These are phyloP conservation scores for Alouatta palliata DNA, from an alignment of 2,113 vertebrate species.

Conservation along the genomic window DNA sequence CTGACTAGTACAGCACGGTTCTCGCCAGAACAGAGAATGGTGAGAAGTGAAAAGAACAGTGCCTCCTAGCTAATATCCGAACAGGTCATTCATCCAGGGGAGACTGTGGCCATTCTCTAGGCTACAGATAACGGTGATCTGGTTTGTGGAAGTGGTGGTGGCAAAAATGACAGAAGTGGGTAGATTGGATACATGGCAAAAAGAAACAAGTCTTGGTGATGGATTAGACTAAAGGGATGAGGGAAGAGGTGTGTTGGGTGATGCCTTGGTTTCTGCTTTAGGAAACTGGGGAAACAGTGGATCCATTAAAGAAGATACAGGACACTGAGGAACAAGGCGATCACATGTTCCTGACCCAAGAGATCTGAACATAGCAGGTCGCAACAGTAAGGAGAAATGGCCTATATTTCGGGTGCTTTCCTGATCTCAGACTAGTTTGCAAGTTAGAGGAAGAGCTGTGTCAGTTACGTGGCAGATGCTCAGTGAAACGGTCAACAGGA, in stretches of 20 bases:
- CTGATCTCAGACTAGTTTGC: background rate
- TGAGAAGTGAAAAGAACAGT: background rate
- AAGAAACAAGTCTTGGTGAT: background rate
- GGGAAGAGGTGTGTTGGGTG: too few species aligned
- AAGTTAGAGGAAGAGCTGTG: background rate
- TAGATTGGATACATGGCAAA: fast-evolving
- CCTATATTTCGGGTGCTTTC: background rate
- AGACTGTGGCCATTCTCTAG: background rate
- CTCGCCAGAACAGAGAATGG: background rate
- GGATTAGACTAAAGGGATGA: background rate
- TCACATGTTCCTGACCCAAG: background rate
- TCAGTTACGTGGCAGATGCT: background rate
- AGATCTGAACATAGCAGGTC: background rate
- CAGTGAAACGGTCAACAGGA: background rate
- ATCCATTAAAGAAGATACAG: background rate
- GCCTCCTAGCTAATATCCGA: background rate
- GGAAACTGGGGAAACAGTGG: background rate
- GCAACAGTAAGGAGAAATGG: background rate
- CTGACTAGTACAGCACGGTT: background rate
- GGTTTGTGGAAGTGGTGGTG: background rate
- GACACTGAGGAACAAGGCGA: background rate
- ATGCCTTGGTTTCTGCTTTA: background rate
- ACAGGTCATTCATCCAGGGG: background rate
- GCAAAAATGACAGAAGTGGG: background rate
- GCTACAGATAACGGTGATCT: background rate